Evolutionary conservation across 2,888 invertebrate species (phyloP), one percentile per base, ranked within the genome.

Genomic region (Cabera pusaria): DNA sequence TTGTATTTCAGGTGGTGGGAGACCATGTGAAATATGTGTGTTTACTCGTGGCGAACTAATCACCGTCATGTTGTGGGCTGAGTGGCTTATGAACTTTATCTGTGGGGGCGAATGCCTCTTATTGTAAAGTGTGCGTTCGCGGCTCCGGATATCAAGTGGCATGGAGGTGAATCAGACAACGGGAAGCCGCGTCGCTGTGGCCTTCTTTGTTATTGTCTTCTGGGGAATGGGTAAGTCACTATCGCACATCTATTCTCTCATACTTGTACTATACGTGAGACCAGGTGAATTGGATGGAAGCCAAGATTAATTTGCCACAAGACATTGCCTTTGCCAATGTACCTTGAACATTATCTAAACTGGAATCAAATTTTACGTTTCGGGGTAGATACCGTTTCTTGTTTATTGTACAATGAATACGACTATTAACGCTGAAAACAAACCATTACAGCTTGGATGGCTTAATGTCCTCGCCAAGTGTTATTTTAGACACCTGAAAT

Each of bases 221-320:
- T 87, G 86, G 86, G 84, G 84, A 53, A 84, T 87, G 72, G 87
- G 87, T 88, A 54, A 84, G 86, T 72, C 41, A 18, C 33, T 4
- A 14, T 4, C 14, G 14, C 14, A 3, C 14, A 14, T 22, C 6
- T 35, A 14, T 19, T 21, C 11, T 20, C 24, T 7, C 10, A 21
- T 19, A 9, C 29, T 16, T 21, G 12, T 34, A 24, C 27, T 33
- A 26, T 22, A 27, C 31, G 34, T 27, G 23, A 25, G 25, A 25
- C 25, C 37, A 37, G 39, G 32, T 40, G 20, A 42, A 40, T 46
- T 50, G 53, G 53, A 42, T 20, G 16, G 18, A 22, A 33, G 48
- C 50, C 50, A 49, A 44, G 31, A 33, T 35, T 36, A 39, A 47
- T 52, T 49, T 42, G 39, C 40, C 40, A 43, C 43, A 43, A 39